A percentile compares a stretch with the other conserved stretches of the same genome.
phyloP scores from a whole-genome alignment of 1,140 invertebrate genomes.

The Pemphigus obesinymphae region DNA sequence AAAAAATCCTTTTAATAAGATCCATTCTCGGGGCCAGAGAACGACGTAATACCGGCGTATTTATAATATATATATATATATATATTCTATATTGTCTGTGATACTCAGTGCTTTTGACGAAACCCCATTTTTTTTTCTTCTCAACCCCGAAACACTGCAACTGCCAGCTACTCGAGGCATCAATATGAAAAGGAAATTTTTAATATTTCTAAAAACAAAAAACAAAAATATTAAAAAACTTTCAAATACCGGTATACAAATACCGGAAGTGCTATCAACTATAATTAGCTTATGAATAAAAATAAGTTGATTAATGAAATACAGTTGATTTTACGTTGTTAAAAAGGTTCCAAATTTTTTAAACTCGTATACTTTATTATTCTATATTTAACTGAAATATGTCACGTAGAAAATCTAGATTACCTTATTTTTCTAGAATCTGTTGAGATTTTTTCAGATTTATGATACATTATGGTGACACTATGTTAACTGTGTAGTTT shows the following conservation, averaged over 20 bases:
- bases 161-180: too few species aligned
- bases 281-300: too few species aligned
- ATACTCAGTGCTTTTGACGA: not conserved
- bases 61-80: not conserved
- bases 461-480: too few species aligned
- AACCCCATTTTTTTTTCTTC: not conserved
- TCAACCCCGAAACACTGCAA: too few species aligned
- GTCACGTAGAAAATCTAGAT: too few species aligned
- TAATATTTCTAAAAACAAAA: not conserved
- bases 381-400: too few species aligned
- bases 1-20: not conserved
- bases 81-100: not conserved
- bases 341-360: not conserved
- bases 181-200: not conserved
- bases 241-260: too few species aligned
- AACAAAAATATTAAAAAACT: not conserved
- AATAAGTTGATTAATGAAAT: slow-evolving; percentile 26
- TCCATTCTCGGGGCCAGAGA: too few species aligned
- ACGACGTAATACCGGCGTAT: too few species aligned
- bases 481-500: too few species aligned
- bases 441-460: too few species aligned
- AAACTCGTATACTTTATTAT: not conserved
- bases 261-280: not conserved
- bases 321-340: not conserved
- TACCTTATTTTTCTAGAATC: too few species aligned